Evolutionary conservation across 2,888 invertebrate genomes (phyloP), one percentile per base, ranked within the genome.

Genomic region (Caenorhabditis auriculariae): DNA sequence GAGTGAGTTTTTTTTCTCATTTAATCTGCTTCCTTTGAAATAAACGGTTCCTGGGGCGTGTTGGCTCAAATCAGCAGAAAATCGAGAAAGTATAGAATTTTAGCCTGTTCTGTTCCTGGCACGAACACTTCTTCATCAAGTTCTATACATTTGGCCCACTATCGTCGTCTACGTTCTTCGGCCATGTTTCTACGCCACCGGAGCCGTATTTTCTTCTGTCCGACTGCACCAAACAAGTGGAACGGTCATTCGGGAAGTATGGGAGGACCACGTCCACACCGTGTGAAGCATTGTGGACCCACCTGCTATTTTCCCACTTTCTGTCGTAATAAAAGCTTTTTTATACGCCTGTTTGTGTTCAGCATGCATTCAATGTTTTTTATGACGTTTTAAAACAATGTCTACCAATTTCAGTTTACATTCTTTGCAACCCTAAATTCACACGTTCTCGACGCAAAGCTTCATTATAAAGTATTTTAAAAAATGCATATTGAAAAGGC

Each of bases 111-210:
- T 67, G 1, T 41, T 57, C 19, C 58, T 67, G 4, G 41, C 55
- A 4, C 60, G 67, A 15, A 57, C 55, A 32, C 53, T 41, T n/a
- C 37, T 67, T 2, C 53, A 53, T 2, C 67, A 60, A 52, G 35
- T 67, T n/a, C 29, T 67, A 32, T 29, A 48, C 23, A 26, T 67
- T 2, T 61, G 63, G 63, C 63, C 63, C 12, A 56, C 59, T 49
- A 39, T 60, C 19, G 43, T 64, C 2, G 56, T 64, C 32, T 67
- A 67, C 39, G 52, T 56, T 4, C 61, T 67, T 21, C 67, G 67
- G 6, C 67, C 67, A 27, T 61, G 44, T 15, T 67, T 67, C 54
- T 67, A 67, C 32, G 44, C 67, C 0, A 45, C 58, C 19, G 67
- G 67, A 26, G 67, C 67, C 3, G 44, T 63, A 15, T 63, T 67